Evolutionary conservation across 2,113 vertebrate species (phyloP).

Genomic region (human): GRCh38 chr6:100512501-100513000

Average conservation of each 20-base stretch:
- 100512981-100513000: neutral
- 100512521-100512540: conserved; percentile 40
- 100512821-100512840: conserved; percentile 86
- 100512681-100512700: conserved; percentile 73
- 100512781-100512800: conserved; percentile 90
- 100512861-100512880: conserved; percentile 92
- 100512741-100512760: conserved; percentile 96
- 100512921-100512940: conserved; percentile 44
- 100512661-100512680: conserved; percentile 62
- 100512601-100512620: conserved; percentile 69
- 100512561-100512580: conserved; percentile 27
- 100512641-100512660: neutral
- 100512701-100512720: conserved; percentile 90
- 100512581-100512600: conserved; percentile 69
- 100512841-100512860: conserved; percentile 87
- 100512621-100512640: conserved; percentile 59
- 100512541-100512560: conserved; percentile 25
- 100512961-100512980: conserved; percentile 6
- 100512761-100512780: conserved; percentile 94
- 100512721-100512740: conserved; percentile 87
- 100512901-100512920: conserved; percentile 95
- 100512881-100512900: conserved; percentile 93
- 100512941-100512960: neutral
- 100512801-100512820: conserved; percentile 78
- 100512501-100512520: neutral